Evolutionary conservation across 2,797 vertebrate genomes (phyloP), one percentile per base, ranked within the genome.

Genomic region (Scomberomorus guttatus): DNA sequence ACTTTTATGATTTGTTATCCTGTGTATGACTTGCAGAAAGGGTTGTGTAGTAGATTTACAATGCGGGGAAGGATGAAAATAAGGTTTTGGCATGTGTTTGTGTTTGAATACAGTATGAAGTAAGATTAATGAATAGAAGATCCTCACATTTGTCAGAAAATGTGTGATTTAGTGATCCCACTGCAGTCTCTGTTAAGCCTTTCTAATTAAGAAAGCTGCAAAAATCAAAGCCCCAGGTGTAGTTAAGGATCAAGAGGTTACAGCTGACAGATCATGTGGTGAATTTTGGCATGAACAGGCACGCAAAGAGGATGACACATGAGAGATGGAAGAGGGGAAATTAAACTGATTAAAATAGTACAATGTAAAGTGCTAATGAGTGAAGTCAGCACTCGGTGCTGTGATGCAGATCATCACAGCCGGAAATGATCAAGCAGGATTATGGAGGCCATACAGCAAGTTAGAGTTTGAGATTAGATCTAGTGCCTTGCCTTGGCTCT

Each of bases 401-500:
- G 48, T 57, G 48, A 20, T 39, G 34, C 25, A 68, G 22, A 39
- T 69, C 32, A 24, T 63, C 24, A 24, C 42, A 69, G 68, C 22
- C 2, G 5, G 37, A 56, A 63, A 82, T 57, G n/a, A 83, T 72
- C 37, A 67, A 18, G 14, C 39, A n/a, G 57, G 55, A 75, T 61
- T 58, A 79, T 54, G n/a, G 44, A 34, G 20, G 54, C 72, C 46
- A 37, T 54, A 48, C 56, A 65, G 70, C 20, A 25, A 73, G 56
- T 34, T 48, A 39, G 62, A 75, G 55, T 73, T 71, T 73, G 54
- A 73, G 75, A 80, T 75, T 50, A 52, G 48, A 85, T 71, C 55
- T 29, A 50, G 37, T 3, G 48, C 44, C 44, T 62, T 55, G 25
- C 57, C 74, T 58, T 39, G 34, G 52, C 46, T 27, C 39, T 25